phyloP scores from a whole-genome alignment of 1,140 invertebrate genomes.

The Drosophila sechellia region DNA sequence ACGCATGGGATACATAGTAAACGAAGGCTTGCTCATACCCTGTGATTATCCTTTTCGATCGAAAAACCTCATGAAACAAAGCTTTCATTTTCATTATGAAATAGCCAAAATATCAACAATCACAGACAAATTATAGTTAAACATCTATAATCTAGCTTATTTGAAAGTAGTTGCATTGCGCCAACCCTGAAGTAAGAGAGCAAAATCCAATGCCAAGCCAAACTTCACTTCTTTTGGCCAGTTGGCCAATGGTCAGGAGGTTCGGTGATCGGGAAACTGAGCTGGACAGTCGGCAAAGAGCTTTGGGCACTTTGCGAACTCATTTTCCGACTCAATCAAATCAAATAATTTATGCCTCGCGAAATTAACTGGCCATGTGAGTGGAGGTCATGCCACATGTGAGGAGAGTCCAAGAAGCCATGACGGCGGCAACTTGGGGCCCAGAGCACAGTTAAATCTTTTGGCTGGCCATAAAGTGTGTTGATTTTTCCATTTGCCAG shows the following conservation, averaged over 20 bases:
- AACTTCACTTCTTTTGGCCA: slow-evolving; percentile 30
- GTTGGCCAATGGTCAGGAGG: slow-evolving; percentile 3
- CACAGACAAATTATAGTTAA: too few relatives aligned
- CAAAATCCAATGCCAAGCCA: slow-evolving; percentile 12
- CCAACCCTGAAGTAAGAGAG: slow-evolving; percentile 16
- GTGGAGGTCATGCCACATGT: slow-evolving; percentile 63
- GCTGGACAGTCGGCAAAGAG: slow-evolving; percentile 47
- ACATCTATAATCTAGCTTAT: neutral
- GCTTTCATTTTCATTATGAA: neutral
- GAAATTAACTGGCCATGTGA: slow-evolving; percentile 76
- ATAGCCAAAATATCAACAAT: neutral
- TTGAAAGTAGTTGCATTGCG: neutral
- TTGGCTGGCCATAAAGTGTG: slow-evolving; percentile 72
- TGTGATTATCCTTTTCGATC: too few relatives aligned
- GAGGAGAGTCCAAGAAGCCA: slow-evolving; percentile 27
- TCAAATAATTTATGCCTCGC: slow-evolving; percentile 82
- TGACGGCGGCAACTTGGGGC: slow-evolving; percentile 18
- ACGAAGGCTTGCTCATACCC: too few relatives aligned
- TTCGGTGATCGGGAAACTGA: slow-evolving; percentile 9
- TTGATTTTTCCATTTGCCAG: slow-evolving; percentile 79
- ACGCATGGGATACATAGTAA: neutral
- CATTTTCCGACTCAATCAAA: slow-evolving; percentile 84
- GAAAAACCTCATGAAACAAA: too few relatives aligned
- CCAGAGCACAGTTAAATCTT: slow-evolving; percentile 71
- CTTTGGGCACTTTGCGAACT: slow-evolving; percentile 81